Evolutionary conservation across 2,797 vertebrate species (phyloP), one percentile per base, ranked within the genome.

Genomic region (Orientallactaga sibirica): DNA sequence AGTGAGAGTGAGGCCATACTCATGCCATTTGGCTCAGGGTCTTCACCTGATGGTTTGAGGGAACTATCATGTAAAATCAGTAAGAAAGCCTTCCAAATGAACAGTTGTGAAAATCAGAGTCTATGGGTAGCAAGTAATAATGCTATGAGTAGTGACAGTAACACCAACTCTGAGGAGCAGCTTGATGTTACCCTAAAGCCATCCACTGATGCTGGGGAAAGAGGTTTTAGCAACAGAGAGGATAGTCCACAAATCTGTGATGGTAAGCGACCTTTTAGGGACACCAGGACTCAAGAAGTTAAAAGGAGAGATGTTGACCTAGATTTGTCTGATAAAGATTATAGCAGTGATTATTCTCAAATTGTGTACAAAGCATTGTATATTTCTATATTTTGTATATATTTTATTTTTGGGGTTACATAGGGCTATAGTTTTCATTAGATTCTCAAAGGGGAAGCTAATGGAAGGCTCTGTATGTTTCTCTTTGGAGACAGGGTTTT

Each of bases 321-420:
- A 91, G 96, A 95, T 93, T 97, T 98, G 79, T 97, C 98, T 62
- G 98, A 97, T 90, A 96, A 96, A 95, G 98, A 97, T 52, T 94
- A 92, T 22, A 93, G 95, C 43, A 91, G 95, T 3, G 97, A 98
- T 5, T 55, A 11, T 24, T 7, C 62, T 24, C 0, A 52, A 78
- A 43, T 75, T 24, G 18, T n/a, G 1, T 67, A 58, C 27, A 89
- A 37, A 84, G 20, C 74, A 4, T 37, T 86, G 15, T 52, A 18
- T 83, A n/a, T 64, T 92, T 80, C 15, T 92, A 2, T 93, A 22
- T 74, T 96, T 95, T 96, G 14, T 48, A 9, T 48, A 48, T 9
- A 8, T 48, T 48, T 48, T 93, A 22, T 74, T 96, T 95, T 96
- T 19, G 11, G 58, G n/a, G 29, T 24, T 78, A 20, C 67, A 76